A percentile compares a stretch with the other conserved stretches of the same genome.
These are phyloP conservation scores for Euplexia lucipara DNA, from an alignment of 2,888 invertebrate species.

Conservation along the genomic window DNA sequence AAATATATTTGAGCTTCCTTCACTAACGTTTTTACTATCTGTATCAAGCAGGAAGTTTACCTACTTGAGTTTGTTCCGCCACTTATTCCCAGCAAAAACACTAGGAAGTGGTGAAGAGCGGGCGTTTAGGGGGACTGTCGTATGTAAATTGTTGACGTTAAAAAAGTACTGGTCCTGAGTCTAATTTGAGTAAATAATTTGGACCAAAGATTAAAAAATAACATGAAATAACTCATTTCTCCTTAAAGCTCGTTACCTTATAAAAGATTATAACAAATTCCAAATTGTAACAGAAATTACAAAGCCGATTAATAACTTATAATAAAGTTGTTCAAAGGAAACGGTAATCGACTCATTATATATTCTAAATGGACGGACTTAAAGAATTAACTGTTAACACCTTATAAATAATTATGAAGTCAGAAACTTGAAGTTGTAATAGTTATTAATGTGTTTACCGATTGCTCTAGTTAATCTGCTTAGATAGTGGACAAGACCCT, in stretches of 20 bases:
- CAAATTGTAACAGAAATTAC: slow-evolving; percentile 48
- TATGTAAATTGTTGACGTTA: too few species aligned
- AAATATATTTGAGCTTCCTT: too few species aligned
- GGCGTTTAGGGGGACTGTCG: too few species aligned
- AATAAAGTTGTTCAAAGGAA: slow-evolving; percentile 50
- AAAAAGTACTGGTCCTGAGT: too few species aligned
- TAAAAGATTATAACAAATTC: slow-evolving; percentile 53
- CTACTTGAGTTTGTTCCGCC: too few species aligned
- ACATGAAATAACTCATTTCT: slow-evolving; percentile 3
- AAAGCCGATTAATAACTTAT: slow-evolving; percentile 66
- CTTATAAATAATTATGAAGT: slow-evolving; percentile 77
- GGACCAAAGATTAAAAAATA: neutral
- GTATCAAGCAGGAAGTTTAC: too few species aligned
- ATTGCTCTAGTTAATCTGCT: slow-evolving; percentile 81
- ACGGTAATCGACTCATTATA: slow-evolving; percentile 57
- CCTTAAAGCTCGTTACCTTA: slow-evolving; percentile 39
- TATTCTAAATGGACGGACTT: slow-evolving; percentile 68
- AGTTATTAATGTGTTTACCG: slow-evolving; percentile 79
- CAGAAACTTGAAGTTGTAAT: slow-evolving; percentile 66
- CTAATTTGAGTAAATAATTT: too few species aligned
- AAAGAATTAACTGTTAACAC: slow-evolving; percentile 72
- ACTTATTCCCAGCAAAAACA: too few species aligned
- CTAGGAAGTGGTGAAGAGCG: too few species aligned
- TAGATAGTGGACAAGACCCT: slow-evolving; percentile 74
- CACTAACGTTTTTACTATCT: too few species aligned